These are phyloP conservation scores for Anthoscopus minutus DNA, from an alignment of 2,113 vertebrate genomes.

Conservation along the genomic window DNA sequence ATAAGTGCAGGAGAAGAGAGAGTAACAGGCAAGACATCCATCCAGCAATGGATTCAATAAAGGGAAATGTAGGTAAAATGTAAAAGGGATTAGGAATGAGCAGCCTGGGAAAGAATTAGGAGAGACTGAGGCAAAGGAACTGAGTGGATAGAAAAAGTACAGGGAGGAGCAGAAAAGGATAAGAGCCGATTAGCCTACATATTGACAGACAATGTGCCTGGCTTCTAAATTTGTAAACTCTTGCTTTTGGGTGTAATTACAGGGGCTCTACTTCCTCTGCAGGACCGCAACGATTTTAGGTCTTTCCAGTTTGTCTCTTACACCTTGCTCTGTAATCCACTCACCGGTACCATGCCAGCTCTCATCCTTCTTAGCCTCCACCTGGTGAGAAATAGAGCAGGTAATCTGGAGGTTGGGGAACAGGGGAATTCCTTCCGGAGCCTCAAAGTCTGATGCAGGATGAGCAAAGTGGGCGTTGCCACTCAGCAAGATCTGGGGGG, in stretches of 20 bases:
- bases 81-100: slow-evolving; percentile 35
- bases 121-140: not conserved
- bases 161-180: slow-evolving; percentile 38
- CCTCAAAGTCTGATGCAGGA: slow-evolving; percentile 87
- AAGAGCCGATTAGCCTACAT: slow-evolving; percentile 46
- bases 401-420: slow-evolving; percentile 91
- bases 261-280: not conserved
- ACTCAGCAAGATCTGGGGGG: slow-evolving; percentile 90
- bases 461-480: slow-evolving; percentile 87
- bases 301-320: not conserved
- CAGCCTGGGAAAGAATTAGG: not conserved
- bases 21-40: not conserved
- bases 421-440: slow-evolving; percentile 82
- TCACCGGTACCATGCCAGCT: slow-evolving; percentile 74
- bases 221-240: slow-evolving; percentile 4
- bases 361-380: slow-evolving; percentile 76
- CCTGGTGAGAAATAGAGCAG: slow-evolving; percentile 89
- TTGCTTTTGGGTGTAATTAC: not conserved
- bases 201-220: not conserved
- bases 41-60: not conserved
- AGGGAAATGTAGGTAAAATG: slow-evolving; percentile 6
- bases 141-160: not conserved
- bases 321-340: not conserved
- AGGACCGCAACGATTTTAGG: not conserved
- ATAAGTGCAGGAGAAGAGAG: not conserved